Percentiles rank a stretch among this genome's conserved stretches.
phyloP scores from a whole-genome alignment of 2,797 vertebrate genomes.

The Halcyon badia region DNA sequence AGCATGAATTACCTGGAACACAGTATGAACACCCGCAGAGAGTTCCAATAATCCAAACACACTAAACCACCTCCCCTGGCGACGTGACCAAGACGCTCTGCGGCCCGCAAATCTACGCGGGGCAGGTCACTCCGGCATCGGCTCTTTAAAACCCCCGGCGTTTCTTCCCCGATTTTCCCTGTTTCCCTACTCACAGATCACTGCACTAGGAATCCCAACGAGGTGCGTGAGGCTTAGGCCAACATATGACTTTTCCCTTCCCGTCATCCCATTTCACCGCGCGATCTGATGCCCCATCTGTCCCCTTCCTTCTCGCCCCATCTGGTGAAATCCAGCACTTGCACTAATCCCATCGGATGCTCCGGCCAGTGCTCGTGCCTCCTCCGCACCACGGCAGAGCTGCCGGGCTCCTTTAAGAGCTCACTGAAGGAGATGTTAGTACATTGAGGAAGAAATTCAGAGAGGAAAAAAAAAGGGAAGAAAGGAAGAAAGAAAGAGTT shows the following conservation, averaged over 20 bases:
- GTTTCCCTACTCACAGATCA: neutral
- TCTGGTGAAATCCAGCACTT: neutral
- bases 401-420: conserved; percentile 31
- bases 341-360: neutral
- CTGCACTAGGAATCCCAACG: neutral
- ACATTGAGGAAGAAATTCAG: conserved; percentile 46
- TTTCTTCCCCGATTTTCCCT: neutral
- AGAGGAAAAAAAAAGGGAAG: neutral
- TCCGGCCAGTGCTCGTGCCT: neutral
- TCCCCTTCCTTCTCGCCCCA: conserved; percentile 5
- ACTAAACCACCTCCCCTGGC: accelerated
- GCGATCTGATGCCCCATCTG: conserved; percentile 21
- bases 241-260: neutral
- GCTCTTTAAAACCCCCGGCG: neutral
- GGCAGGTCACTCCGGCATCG: accelerated
- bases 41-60: accelerated
- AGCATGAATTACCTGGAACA: neutral
- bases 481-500: conserved; percentile 2
- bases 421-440: neutral
- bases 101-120: neutral
- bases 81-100: accelerated
- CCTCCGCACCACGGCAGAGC: neutral
- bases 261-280: neutral
- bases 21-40: accelerated
- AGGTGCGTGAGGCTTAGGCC: neutral